Evolutionary conservation across 1,140 invertebrate genomes (phyloP).

Genomic region (Liolophura sinensis): DNA sequence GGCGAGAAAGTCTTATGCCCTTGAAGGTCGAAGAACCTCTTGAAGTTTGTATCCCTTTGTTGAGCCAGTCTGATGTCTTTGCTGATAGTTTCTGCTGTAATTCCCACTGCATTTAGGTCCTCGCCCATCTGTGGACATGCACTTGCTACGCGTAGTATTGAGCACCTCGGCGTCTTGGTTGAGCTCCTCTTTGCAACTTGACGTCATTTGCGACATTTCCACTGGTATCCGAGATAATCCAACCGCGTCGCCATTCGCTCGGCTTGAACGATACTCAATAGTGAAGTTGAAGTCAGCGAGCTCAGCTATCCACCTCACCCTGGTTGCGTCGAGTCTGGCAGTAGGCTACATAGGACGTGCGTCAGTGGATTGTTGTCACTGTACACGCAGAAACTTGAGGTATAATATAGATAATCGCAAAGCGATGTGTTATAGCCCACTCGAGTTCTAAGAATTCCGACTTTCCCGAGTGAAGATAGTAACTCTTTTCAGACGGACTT

Average conservation of each 20-base stretch:
- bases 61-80: neutral
- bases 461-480: conserved; percentile 20
- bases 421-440: conserved; percentile 16
- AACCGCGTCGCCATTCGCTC: conserved; percentile 13
- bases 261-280: conserved; percentile 11
- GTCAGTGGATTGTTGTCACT: conserved; percentile 18
- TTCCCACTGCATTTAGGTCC: neutral
- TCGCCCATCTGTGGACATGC: neutral
- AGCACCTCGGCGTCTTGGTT: neutral
- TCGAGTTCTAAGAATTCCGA: conserved; percentile 23
- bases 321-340: conserved; percentile 11
- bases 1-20: neutral
- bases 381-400: conserved; percentile 10
- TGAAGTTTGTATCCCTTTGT: neutral
- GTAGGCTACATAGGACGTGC: conserved; percentile 7
- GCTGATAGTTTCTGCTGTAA: neutral
- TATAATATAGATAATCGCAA: conserved; percentile 17
- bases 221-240: conserved; percentile 8
- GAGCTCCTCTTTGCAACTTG: conserved; percentile 1
- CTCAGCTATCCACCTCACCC: conserved; percentile 7
- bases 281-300: conserved; percentile 19
- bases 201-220: neutral
- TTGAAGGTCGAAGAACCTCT: neutral
- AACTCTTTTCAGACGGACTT: conserved; percentile 17
- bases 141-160: neutral